Evolutionary conservation across 1,140 invertebrate species (phyloP), one percentile per base, ranked within the genome.

Genomic region (Drosophila ironensis): DNA sequence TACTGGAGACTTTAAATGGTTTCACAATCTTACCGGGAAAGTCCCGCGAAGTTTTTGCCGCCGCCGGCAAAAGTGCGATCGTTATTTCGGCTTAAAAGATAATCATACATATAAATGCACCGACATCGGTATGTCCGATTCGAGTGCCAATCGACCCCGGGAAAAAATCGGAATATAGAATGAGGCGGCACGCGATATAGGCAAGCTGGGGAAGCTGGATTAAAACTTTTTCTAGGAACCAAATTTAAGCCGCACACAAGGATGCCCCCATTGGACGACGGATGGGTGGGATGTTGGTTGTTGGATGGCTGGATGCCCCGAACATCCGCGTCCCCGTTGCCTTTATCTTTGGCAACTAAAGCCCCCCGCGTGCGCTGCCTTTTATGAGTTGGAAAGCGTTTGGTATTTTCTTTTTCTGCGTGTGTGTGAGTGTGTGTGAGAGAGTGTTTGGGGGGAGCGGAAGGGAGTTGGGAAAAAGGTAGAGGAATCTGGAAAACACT

Each of bases 221-320:
- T 82, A 82, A 78, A 82, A 82, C 50, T 78, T 82, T 77, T 71
- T 54, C 73, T 82, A 82, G 57, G 52, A 73, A 77, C 61, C 57
- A 77, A 82, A 84, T 82, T 82, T 69, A 82, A 82, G 73, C 73
- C 80, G 50, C 77, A 81, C 53, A 81, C 67, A 67, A 52, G 63
- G 51, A 64, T 70, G 66, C 41, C 42, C 33, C 3, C 11, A 33
- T 33, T n/a, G 30, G n/a, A n/a, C n/a, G n/a, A n/a, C n/a, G n/a
- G 20, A 3, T 22, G 2, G 20, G 20, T 3, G 20, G 20, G 20
- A 22, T 22, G 2, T 22, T 2, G 20, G 20, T 5, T 2, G 20
- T 3, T 22, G 12, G 27, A 19, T 40, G 24, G 25, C 42, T 1
- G 4, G 8, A 6, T 14, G 6, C 20, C 9, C 7, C 9, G n/a